Evolutionary conservation across 1,140 invertebrate species (phyloP).

Genomic region (Drosophila orena): DNA sequence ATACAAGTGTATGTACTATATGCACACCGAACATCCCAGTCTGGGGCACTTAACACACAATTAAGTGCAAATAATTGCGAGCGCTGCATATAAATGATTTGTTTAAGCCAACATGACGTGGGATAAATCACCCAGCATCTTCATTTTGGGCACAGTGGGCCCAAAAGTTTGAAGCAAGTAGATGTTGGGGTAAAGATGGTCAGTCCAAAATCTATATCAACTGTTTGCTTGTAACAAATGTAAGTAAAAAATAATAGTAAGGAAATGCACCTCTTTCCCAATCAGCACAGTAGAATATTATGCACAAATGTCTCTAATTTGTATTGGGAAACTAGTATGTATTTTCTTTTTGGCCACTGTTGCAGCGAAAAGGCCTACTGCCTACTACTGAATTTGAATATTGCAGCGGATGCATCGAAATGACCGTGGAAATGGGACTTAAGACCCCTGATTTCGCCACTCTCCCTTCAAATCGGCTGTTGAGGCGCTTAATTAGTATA

Average conservation of each 20-base stretch:
- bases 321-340: too few species aligned
- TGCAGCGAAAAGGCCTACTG: constrained; percentile 18
- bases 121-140: constrained; percentile 61
- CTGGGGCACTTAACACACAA: constrained; percentile 81
- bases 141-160: constrained; percentile 35
- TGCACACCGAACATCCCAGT: constrained; percentile 39
- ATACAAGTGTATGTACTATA: not conserved
- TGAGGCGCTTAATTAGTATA: constrained; percentile 81
- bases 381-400: constrained; percentile 74
- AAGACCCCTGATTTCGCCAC: constrained; percentile 4
- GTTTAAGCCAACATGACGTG: constrained; percentile 78
- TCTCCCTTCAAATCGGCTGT: constrained; percentile 17
- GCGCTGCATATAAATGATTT: constrained; percentile 82
- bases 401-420: constrained; percentile 30
- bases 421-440: constrained; percentile 14
- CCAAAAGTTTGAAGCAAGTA: not conserved
- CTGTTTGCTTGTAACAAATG: too few species aligned
- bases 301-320: too few species aligned
- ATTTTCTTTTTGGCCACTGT: constrained; percentile 27
- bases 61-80: constrained; percentile 83
- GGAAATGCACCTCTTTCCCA: too few species aligned
- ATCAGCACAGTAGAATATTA: too few species aligned
- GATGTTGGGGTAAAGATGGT: too few species aligned
- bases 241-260: too few species aligned
- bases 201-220: too few species aligned